These are phyloP conservation scores for Orchesellides sinensis DNA, from an alignment of 2,888 invertebrate species.

Conservation along the genomic window DNA sequence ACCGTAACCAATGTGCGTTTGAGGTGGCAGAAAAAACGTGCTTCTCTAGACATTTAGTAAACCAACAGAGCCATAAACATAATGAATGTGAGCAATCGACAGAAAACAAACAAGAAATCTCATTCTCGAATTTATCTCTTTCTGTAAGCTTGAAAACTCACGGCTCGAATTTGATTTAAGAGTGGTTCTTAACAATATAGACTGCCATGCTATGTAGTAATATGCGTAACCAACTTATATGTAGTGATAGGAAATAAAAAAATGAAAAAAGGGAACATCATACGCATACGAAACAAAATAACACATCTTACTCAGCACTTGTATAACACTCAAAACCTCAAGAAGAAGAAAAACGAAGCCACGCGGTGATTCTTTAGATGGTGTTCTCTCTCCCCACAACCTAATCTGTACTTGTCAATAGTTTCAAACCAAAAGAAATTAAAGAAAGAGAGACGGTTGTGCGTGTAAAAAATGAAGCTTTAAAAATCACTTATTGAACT, in stretches of 20 bases:
- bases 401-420: constrained; percentile 62
- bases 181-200: constrained; percentile 19
- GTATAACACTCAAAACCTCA: background rate
- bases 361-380: constrained; percentile 10
- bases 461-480: constrained; percentile 37
- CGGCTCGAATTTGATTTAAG: constrained; percentile 52
- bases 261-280: background rate
- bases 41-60: constrained; percentile 40
- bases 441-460: constrained; percentile 26
- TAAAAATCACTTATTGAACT: constrained; percentile 38
- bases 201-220: background rate
- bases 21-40: constrained; percentile 46
- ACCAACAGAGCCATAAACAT: constrained; percentile 53
- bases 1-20: too few relatives aligned
- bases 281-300: background rate
- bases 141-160: constrained; percentile 33
- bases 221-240: background rate
- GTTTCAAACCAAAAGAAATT: constrained; percentile 32
- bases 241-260: background rate
- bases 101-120: constrained; percentile 57
- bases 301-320: background rate
- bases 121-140: constrained; percentile 48
- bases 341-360: background rate
- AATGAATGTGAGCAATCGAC: constrained; percentile 50
- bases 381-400: constrained; percentile 35